Evolutionary conservation across 1,140 invertebrate genomes (phyloP).

Genomic region (Cydia splendana): DNA sequence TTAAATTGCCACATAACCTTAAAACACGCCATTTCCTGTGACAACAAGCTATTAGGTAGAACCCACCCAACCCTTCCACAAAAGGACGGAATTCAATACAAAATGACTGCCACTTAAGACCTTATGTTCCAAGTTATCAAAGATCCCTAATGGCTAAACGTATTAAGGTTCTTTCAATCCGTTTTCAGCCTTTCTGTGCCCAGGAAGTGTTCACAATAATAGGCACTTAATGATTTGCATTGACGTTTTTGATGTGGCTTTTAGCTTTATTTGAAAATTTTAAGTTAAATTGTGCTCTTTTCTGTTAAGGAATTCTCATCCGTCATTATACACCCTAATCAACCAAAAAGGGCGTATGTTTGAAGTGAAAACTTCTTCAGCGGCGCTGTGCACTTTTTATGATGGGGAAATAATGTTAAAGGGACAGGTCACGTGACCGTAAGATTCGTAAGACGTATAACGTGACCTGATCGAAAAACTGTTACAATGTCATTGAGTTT

Average conservation of each 20-base stretch:
- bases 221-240: not conserved
- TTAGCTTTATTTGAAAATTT: not conserved
- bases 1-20: not conserved
- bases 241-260: not conserved
- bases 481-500: too few relatives aligned
- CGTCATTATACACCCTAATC: too few relatives aligned
- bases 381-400: too few relatives aligned
- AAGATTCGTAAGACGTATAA: too few relatives aligned
- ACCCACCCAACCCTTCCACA: not conserved
- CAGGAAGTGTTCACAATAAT: not conserved
- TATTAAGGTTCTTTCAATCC: conserved; percentile 6
- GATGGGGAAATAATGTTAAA: too few relatives aligned
- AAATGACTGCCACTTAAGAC: not conserved
- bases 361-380: too few relatives aligned
- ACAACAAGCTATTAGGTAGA: not conserved
- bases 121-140: not conserved
- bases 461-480: too few relatives aligned
- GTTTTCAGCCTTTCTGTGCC: not conserved
- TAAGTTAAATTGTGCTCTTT: not conserved
- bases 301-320: too few relatives aligned
- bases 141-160: not conserved
- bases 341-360: too few relatives aligned
- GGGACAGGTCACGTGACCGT: too few relatives aligned
- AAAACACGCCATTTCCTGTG: not conserved
- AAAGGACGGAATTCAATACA: not conserved